Evolutionary conservation across 2,113 vertebrate species (phyloP), one percentile per base, ranked within the genome.

Genomic region (Paedocypris sp.): DNA sequence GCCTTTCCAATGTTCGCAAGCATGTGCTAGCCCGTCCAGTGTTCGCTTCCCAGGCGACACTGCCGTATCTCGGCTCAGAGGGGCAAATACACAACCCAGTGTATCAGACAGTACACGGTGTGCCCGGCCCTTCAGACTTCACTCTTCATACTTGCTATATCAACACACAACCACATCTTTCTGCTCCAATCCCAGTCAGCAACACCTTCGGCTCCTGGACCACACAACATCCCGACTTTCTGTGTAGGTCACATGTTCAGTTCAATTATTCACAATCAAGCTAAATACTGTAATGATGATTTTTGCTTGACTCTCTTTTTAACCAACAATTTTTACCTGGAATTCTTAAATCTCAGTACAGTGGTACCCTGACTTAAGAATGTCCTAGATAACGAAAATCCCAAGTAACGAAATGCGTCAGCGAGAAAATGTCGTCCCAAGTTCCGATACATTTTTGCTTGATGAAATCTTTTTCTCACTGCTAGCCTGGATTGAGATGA

Each of bases 231-330:
- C 70, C 75, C n/a, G 79, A 78, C 62, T 73, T 83, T 4, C 66
- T 64, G 77, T 88, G 92, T 95, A 83, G 82, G 85, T 61, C 15
- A 3, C n/a, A n/a, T n/a, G n/a, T n/a, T n/a, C n/a, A n/a, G n/a
- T n/a, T n/a, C n/a, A n/a, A n/a, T n/a, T n/a, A n/a, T n/a, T n/a
- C n/a, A n/a, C n/a, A n/a, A n/a, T n/a, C n/a, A n/a, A n/a, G n/a
- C n/a, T n/a, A n/a, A n/a, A n/a, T n/a, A n/a, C n/a, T n/a, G n/a
- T n/a, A n/a, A n/a, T n/a, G n/a, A n/a, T n/a, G n/a, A n/a, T n/a
- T n/a, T n/a, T n/a, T n/a, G n/a, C n/a, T n/a, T n/a, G n/a, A n/a
- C n/a, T n/a, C n/a, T n/a, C n/a, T n/a, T n/a, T n/a, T n/a, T n/a
- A n/a, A n/a, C n/a, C n/a, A n/a, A n/a, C n/a, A n/a, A n/a, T n/a